phyloP scores from a whole-genome alignment of 2,888 invertebrate species.

The Acanthosepion lycidas region DNA sequence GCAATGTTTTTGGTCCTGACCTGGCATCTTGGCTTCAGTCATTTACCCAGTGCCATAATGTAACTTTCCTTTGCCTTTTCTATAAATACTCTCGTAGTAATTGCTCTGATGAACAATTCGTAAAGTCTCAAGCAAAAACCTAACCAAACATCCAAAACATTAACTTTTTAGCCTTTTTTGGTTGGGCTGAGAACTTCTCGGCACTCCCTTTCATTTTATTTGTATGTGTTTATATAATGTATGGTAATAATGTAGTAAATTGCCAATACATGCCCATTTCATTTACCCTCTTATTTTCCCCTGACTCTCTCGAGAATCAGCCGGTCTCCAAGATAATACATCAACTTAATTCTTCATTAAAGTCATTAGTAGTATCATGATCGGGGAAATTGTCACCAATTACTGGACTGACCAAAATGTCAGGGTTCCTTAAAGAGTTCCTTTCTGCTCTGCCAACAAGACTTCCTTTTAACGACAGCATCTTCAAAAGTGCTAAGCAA shows the following conservation, averaged over 20 bases:
- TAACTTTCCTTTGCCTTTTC: too few relatives aligned
- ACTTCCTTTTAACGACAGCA: not conserved
- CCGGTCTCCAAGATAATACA: constrained; percentile 11
- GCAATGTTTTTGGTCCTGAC: too few relatives aligned
- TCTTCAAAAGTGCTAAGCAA: not conserved
- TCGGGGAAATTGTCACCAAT: constrained; percentile 46
- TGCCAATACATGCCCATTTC: not conserved
- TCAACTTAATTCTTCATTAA: constrained; percentile 38
- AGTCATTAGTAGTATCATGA: not conserved
- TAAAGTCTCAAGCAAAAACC: too few relatives aligned
- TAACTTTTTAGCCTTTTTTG: too few relatives aligned
- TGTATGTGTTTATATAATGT: not conserved
- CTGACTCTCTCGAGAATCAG: constrained; percentile 42
- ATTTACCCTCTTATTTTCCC: not conserved
- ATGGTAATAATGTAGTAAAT: not conserved
- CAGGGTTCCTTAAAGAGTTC: not conserved
- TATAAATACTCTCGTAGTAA: too few relatives aligned
- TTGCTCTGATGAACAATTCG: too few relatives aligned
- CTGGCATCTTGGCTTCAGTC: too few relatives aligned
- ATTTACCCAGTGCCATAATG: too few relatives aligned
- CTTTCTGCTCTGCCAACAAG: not conserved
- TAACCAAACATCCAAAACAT: too few relatives aligned
- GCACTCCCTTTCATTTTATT: not conserved
- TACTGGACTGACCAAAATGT: constrained; percentile 1
- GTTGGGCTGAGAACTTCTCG: too few relatives aligned